Conservation (phyloP, 2,888 invertebrate genomes). For the Belgica antarctica region DNA sequence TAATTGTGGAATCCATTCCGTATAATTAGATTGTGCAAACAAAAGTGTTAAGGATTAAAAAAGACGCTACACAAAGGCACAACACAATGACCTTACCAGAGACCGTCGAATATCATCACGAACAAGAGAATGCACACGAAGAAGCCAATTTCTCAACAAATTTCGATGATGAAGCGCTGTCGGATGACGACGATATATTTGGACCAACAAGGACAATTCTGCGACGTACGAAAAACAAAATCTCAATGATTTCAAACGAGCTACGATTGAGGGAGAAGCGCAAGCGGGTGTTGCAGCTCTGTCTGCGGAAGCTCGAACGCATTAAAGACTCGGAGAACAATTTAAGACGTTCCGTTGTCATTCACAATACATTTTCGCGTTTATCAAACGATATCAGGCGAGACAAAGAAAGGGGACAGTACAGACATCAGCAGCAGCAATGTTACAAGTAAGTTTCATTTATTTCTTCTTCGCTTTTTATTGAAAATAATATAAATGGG, state of each 20-base stretch:
- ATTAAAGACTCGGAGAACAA: conserved; percentile 41
- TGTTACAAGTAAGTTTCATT: conserved; percentile 38
- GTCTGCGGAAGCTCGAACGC: conserved; percentile 36
- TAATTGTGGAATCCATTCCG: background rate
- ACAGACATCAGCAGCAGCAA: conserved; percentile 40
- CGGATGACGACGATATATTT: conserved; percentile 38
- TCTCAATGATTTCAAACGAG: conserved; percentile 41
- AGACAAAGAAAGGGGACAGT: conserved; percentile 33
- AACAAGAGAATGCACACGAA: conserved; percentile 2
- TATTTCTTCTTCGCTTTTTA: conserved; percentile 11
- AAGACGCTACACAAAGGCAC: too few relatives aligned
- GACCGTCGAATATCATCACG: conserved; percentile 20
- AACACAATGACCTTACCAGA: conserved; percentile 43
- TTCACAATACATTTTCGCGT: conserved; percentile 38
- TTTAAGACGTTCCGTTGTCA: conserved; percentile 34
- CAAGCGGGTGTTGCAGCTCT: conserved; percentile 35
- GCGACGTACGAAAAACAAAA: conserved; percentile 38
- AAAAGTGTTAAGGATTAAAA: background rate
- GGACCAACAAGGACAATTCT: conserved; percentile 40
- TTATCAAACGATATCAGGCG: conserved; percentile 30
- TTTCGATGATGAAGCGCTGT: conserved; percentile 12
- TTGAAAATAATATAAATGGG: background rate
- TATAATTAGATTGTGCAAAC: background rate
- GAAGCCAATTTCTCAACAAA: too few relatives aligned
- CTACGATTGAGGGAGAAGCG: conserved; percentile 35